phyloP scores from a whole-genome alignment of 2,113 vertebrate genomes.

The Circaetus cinerascens region DNA sequence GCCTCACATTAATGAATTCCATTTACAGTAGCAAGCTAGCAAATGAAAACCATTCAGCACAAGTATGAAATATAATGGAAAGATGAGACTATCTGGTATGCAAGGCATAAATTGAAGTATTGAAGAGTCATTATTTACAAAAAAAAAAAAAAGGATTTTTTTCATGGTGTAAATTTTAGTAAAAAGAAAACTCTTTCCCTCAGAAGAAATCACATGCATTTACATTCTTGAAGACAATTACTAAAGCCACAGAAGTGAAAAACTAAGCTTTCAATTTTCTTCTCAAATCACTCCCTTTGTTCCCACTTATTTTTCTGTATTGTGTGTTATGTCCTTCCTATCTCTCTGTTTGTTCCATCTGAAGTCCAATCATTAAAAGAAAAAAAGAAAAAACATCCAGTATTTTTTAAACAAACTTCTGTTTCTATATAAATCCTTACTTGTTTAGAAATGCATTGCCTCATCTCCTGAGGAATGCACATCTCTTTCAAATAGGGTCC shows the following conservation, averaged over 20 bases:
- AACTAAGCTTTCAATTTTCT: not conserved
- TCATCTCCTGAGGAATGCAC: not conserved
- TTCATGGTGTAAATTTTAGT: not conserved
- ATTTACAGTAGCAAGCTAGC: slow-evolving; percentile 51
- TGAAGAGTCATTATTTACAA: not conserved
- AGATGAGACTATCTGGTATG: slow-evolving; percentile 13
- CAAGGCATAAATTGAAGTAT: slow-evolving; percentile 14
- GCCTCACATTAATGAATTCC: slow-evolving; percentile 59
- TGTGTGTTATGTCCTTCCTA: not conserved
- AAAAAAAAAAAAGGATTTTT: not conserved
- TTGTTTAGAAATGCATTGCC: not conserved
- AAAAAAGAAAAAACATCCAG: not conserved
- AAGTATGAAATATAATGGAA: slow-evolving; percentile 16
- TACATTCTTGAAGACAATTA: slow-evolving; percentile 28
- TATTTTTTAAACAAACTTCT: not conserved
- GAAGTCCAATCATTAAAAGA: not conserved
- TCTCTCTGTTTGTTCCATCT: not conserved
- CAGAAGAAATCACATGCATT: not conserved
- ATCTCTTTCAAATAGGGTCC: not conserved
- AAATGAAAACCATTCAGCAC: slow-evolving; percentile 39
- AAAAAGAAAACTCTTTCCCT: not conserved
- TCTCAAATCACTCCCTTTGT: not conserved
- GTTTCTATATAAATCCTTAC: not conserved
- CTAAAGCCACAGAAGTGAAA: not conserved
- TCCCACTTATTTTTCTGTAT: not conserved